Percentiles rank a stretch among this genome's conserved stretches.
Conservation (phyloP, 1,140 invertebrate species). For the Zaprionus capensis region DNA sequence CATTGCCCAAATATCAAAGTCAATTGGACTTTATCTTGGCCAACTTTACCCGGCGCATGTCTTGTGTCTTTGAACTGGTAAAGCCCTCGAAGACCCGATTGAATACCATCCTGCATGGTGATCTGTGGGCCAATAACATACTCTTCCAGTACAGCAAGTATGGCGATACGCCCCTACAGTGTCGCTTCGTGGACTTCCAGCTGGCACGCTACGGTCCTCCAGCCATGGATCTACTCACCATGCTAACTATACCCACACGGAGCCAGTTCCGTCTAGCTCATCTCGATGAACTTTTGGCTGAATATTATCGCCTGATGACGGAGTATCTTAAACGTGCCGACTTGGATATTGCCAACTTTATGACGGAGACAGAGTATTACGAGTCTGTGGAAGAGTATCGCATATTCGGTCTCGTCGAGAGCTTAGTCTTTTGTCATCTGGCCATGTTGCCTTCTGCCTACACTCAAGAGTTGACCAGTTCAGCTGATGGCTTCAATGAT, state of each 20-base stretch:
- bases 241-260: conserved; percentile 85
- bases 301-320: conserved; percentile 85
- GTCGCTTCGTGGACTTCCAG: conserved; percentile 88
- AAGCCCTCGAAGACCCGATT: conserved; percentile 84
- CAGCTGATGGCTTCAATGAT: conserved; percentile 79
- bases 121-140: conserved; percentile 88
- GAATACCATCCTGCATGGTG: conserved; percentile 87
- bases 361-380: conserved; percentile 83
- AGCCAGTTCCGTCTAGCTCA: conserved; percentile 84
- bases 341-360: conserved; percentile 79
- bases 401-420: conserved; percentile 85
- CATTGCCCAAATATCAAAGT: conserved; percentile 70
- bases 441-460: conserved; percentile 77
- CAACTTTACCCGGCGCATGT: conserved; percentile 79
- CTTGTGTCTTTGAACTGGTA: conserved; percentile 84
- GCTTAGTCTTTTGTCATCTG: conserved; percentile 85
- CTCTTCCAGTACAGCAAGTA: conserved; percentile 86
- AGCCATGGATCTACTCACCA: conserved; percentile 85
- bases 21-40: conserved; percentile 70
- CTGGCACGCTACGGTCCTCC: conserved; percentile 86
- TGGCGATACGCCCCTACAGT: conserved; percentile 75
- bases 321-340: conserved; percentile 76
- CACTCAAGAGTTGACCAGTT: conserved; percentile 76
- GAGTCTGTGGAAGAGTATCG: conserved; percentile 84
- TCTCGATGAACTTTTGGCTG: conserved; percentile 83